A percentile compares a stretch with the other conserved stretches of the same genome.
Conservation (phyloP, 2,797 vertebrate genomes). For the Myripristis murdjan region DNA sequence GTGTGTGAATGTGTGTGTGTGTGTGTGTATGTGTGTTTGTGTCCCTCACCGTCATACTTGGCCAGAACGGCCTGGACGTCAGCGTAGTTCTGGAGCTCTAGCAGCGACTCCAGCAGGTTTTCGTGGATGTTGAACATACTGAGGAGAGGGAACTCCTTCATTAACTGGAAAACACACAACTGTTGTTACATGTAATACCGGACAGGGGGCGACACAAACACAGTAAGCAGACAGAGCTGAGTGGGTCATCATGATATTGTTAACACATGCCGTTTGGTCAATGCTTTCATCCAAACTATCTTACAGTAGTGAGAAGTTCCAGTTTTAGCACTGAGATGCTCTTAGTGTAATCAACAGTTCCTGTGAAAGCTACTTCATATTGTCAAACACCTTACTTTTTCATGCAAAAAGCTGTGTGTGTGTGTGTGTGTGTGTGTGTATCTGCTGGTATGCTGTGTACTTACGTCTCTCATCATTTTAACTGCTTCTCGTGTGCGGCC, state of each 20-base stretch:
- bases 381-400: too few relatives aligned
- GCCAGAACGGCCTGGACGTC: constrained; percentile 98
- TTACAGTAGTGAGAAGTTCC: too few relatives aligned
- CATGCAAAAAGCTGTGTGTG: too few relatives aligned
- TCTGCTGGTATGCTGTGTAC: constrained; percentile 63
- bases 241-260: background rate
- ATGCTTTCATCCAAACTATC: too few relatives aligned
- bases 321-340: too few relatives aligned
- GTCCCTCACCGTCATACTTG: constrained; percentile 95
- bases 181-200: constrained; percentile 85
- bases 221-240: constrained; percentile 58
- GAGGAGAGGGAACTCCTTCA: constrained; percentile 99
- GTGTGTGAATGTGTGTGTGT: background rate
- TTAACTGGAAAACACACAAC: constrained; percentile 92
- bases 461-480: constrained; percentile 99
- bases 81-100: constrained; percentile 97
- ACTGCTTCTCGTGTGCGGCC: constrained; percentile 97
- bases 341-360: too few relatives aligned
- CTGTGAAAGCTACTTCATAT: too few relatives aligned
- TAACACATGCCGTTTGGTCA: background rate
- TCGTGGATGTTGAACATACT: constrained; percentile 99
- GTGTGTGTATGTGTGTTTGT: background rate
- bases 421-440: background rate
- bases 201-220: constrained; percentile 74
- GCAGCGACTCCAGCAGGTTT: constrained; percentile 97